phyloP scores from a whole-genome alignment of 92 coral and sea anemone species.

The Zoanthus solanderi region DNA sequence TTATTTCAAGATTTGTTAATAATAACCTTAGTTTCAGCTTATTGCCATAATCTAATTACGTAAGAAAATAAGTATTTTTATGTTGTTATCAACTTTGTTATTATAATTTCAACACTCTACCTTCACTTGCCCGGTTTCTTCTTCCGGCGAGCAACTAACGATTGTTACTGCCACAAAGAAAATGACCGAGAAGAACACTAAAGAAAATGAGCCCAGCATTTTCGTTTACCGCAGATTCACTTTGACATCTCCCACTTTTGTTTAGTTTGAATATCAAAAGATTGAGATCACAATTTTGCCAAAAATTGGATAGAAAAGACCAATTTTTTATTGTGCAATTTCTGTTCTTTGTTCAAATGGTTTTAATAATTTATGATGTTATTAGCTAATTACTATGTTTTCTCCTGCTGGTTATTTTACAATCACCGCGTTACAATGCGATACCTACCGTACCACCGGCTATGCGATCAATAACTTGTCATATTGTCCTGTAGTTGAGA shows the following conservation, averaged over 20 bases:
- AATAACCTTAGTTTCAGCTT: neutral
- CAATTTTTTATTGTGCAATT: conserved; percentile 1
- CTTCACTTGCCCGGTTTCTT: conserved; percentile 32
- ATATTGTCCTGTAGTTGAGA: neutral
- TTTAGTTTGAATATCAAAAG: neutral
- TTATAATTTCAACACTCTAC: neutral
- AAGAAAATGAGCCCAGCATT: neutral
- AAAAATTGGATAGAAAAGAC: neutral
- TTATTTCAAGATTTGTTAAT: neutral
- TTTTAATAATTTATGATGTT: conserved; percentile 17
- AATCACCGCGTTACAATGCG: conserved; percentile 19
- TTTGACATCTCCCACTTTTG: conserved; percentile 4
- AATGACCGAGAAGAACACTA: neutral
- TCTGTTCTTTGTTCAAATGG: neutral
- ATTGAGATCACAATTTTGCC: neutral
- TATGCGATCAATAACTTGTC: neutral
- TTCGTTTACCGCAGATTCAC: neutral
- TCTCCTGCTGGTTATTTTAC: conserved; percentile 14
- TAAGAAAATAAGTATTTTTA: neutral
- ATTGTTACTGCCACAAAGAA: neutral
- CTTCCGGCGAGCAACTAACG: neutral
- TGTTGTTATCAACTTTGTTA: neutral
- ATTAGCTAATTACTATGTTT: conserved; percentile 37
- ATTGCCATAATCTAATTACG: neutral
- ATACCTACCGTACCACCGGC: conserved; percentile 43